Evolutionary conservation across 2,888 invertebrate species (phyloP).

Genomic region (Aphidius colemani): DNA sequence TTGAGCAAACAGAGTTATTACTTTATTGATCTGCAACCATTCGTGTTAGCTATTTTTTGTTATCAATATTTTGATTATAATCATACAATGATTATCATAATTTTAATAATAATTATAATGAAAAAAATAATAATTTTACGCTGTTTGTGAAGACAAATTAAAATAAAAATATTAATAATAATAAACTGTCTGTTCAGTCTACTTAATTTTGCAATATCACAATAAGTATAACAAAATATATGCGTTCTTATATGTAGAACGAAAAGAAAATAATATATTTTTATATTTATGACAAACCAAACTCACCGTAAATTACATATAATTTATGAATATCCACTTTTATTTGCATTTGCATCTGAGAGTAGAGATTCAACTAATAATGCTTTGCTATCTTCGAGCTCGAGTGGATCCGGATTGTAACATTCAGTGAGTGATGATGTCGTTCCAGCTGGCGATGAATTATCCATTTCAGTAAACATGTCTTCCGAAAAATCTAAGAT

Average conservation of each 20-base stretch:
- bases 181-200: constrained; percentile 8
- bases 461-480: constrained; percentile 43
- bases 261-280: background rate
- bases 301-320: constrained; percentile 28
- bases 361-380: constrained; percentile 47
- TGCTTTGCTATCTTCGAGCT: constrained; percentile 46
- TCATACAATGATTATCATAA: background rate
- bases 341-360: constrained; percentile 38
- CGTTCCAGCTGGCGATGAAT: constrained; percentile 29
- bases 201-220: no score
- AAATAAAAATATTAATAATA: constrained; percentile 4
- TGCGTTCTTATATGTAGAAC: background rate
- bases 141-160: no score
- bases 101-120: constrained; percentile 14
- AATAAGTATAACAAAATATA: no score
- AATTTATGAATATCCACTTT: constrained; percentile 36
- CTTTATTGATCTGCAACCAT: no score
- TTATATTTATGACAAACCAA: no score
- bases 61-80: constrained; percentile 14
- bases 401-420: constrained; percentile 41
- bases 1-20: no score
- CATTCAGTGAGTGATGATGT: constrained; percentile 30
- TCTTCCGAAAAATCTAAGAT: constrained; percentile 53
- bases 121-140: constrained; percentile 10
- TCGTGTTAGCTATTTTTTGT: no score